These are phyloP conservation scores for Crotophaga sulcirostris DNA, from an alignment of 2,113 vertebrate genomes.

Conservation along the genomic window DNA sequence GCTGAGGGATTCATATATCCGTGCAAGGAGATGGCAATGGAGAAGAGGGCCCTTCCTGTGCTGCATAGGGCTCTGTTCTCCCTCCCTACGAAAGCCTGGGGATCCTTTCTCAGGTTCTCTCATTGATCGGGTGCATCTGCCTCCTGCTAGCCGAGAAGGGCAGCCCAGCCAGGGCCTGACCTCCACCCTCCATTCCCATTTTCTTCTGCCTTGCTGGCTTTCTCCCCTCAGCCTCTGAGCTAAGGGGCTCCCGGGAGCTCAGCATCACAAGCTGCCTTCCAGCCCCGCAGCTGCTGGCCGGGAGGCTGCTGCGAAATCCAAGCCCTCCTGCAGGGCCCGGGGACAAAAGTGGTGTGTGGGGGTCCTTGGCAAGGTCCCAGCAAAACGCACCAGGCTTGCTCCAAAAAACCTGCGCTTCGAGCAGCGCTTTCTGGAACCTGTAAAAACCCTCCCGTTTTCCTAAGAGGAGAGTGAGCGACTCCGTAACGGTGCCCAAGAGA, in stretches of 20 bases:
- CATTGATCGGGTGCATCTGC: conserved; percentile 58
- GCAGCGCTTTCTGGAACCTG: neutral
- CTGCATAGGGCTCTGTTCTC: neutral
- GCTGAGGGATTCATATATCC: neutral
- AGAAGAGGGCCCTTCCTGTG: neutral
- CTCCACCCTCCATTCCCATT: neutral
- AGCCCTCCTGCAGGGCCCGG: neutral
- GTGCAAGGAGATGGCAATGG: neutral
- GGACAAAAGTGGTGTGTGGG: neutral
- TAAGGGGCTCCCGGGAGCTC: neutral
- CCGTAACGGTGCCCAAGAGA: neutral
- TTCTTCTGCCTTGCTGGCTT: neutral
- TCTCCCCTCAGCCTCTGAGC: neutral
- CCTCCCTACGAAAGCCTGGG: neutral
- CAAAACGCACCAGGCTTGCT: neutral
- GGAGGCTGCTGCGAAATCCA: neutral
- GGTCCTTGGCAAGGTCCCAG: conserved; percentile 22
- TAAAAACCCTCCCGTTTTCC: neutral
- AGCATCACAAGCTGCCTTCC: neutral
- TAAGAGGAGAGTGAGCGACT: neutral
- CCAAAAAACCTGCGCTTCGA: accelerated
- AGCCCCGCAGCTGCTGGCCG: conserved; percentile 19
- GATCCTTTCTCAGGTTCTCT: conserved; percentile 31
- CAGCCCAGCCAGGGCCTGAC: conserved; percentile 5
- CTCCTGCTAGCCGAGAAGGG: neutral